Conservation (phyloP, 2,888 invertebrate species). For the Diaperis boleti region DNA sequence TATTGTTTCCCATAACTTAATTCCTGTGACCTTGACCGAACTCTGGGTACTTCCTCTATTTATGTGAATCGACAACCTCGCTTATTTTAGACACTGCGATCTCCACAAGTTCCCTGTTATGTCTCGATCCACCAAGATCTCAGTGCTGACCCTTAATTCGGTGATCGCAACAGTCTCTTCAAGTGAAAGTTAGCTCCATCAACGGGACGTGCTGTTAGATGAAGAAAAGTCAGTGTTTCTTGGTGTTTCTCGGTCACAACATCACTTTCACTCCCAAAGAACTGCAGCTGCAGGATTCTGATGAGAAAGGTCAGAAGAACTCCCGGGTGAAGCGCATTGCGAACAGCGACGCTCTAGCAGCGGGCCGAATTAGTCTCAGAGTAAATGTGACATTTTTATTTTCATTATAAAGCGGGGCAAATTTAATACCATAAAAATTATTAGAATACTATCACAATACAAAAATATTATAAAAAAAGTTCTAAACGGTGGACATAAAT, state of each 20-base stretch:
- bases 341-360: too few species aligned
- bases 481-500: too few species aligned
- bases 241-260: constrained; percentile 46
- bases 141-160: neutral
- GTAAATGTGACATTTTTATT: too few species aligned
- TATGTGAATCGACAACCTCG: neutral
- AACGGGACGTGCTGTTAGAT: neutral
- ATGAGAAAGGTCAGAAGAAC: constrained; percentile 56
- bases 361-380: too few species aligned
- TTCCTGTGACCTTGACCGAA: too few species aligned
- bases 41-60: constrained; percentile 4
- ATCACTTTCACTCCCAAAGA: constrained; percentile 54
- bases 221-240: constrained; percentile 18
- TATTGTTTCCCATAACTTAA: neutral
- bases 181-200: constrained; percentile 16
- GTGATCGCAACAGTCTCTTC: neutral
- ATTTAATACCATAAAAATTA: too few species aligned
- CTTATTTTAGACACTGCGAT: neutral
- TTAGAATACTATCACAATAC: too few species aligned
- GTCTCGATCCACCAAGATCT: neutral
- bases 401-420: too few species aligned
- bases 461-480: too few species aligned
- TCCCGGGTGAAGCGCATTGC: constrained; percentile 52
- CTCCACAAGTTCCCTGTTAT: neutral
- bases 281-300: constrained; percentile 54